A percentile compares a stretch with the other conserved stretches of the same genome.
Conservation (phyloP, 2,113 vertebrate genomes). For the Nesoenas mayeri region DNA sequence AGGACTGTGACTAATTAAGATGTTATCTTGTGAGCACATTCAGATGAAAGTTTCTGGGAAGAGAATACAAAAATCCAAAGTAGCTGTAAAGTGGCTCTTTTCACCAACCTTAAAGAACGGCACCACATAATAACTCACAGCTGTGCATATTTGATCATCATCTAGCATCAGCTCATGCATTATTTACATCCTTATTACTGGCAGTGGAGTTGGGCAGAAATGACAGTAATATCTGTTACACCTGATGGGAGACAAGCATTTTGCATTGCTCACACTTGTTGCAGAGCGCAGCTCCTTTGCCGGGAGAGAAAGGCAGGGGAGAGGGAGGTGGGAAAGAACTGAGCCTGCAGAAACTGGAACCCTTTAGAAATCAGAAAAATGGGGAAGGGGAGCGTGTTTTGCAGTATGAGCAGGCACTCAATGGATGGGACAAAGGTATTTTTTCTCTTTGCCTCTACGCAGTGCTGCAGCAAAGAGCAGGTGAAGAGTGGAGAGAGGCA, state of each 20-base stretch:
- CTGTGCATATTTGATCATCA: background rate
- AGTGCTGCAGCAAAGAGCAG: background rate
- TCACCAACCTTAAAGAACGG: background rate
- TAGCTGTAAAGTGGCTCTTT: conserved; percentile 16
- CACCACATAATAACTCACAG: background rate
- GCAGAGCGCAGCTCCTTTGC: background rate
- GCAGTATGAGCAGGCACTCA: background rate
- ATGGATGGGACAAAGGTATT: background rate
- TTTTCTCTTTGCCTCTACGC: background rate
- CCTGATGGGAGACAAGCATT: background rate
- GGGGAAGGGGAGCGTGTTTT: background rate
- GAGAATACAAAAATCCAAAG: background rate
- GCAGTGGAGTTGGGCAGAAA: background rate
- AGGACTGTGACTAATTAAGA: background rate
- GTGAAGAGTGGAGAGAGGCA: background rate
- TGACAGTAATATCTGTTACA: background rate
- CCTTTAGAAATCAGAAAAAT: background rate
- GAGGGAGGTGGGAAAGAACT: background rate
- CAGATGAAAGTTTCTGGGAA: background rate
- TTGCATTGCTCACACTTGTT: background rate
- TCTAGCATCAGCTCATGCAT: background rate
- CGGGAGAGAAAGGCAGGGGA: background rate
- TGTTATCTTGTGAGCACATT: conserved; percentile 4
- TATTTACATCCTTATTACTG: conserved; percentile 32
- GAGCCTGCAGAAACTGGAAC: background rate